Evolutionary conservation across 2,113 vertebrate genomes (phyloP), one percentile per base, ranked within the genome.

Genomic region (Zeus faber): DNA sequence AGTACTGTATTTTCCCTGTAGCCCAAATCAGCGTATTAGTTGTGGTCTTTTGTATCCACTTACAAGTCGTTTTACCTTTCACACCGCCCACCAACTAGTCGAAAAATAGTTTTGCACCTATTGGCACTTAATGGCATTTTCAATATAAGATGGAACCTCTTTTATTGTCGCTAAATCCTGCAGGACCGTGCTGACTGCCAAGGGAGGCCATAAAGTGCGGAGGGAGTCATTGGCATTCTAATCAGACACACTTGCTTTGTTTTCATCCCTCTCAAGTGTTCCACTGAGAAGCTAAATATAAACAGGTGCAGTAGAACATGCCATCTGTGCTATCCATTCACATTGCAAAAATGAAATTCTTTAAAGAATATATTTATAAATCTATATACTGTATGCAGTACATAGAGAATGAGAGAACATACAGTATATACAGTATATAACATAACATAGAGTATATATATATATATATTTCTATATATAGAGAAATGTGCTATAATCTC

Each of bases 281-380:
- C 81, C 77, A 82, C 80, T 77, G 80, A 86, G 77, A 74, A 74
- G 78, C 85, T 88, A 87, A 86, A 90, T 89, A 85, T 90, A 90
- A 88, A 83, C 82, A 82, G 82, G 86, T 85, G 76, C 82, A 66
- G 70, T 29, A 77, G 76, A 84, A 76, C 69, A 56, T 59, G 65
- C 83, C 87, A 88, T 89, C 87, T 90, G 87, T 77, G 81, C 77
- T 6, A 45, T 72, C 72, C 55, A 70, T 76, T 84, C 69, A 74
- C 53, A 43, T 16, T 61, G 45, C 46, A 49, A 48, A 61, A 59
- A 63, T 40, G 39, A 17, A 14, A 6, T 49, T 37, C 4, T 49
- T 16, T 20, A 31, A 27, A 26, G 48, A 5, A 27, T 2, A 22
- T 8, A 35, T 35, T 44, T 56, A 45, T 47, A 46, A 66, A 70